Base-by-base conservation (phyloP, 2,797 vertebrate species). In the Adelosebastes latens region DNA sequence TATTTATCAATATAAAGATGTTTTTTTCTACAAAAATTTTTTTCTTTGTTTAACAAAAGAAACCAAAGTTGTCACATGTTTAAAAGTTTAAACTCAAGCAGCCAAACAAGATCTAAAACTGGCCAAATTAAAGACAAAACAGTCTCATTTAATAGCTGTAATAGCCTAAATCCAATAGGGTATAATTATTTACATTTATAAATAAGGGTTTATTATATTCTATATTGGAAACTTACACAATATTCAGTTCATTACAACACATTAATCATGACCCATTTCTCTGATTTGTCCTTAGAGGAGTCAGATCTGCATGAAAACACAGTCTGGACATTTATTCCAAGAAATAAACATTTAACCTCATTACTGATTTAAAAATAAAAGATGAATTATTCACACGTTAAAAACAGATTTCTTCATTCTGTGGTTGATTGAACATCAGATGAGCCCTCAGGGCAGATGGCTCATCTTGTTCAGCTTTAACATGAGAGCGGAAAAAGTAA, bases 251-350 rank as follows among this genome's bases (percentile, higher is more conserved):
- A 79, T 75, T 55, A 61, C 13, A 6, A 12, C 49, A 6, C 5
- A 63, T 82, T 58, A 70, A 29, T 85, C 32, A 11, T 13, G 59
- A 78, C 32, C 70, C 60, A 27, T 20, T 64, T 64, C 76, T 18
- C 78, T 24, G 55, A 59, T 71, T 56, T 22, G 5, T 49, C 36
- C 60, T 59, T 10, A 52, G 18, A n/a, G 18, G 49, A 52, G 16
- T 59, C 39, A 25, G 3, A 67, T 42, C 34, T 22, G 56, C 42
- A 18, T 27, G 11, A 24, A 64, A 20, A 63, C 13, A 18, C 27
- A 5, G 46, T 58, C 70, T 27, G 53, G n/a, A 4, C 34, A 1
- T 31, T 27, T 25, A 25, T 53, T 76, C 64, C 64, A 70, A 53
- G 77, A 80, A 71, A 27, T 1, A 29, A 27, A 9, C 49, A 52